A percentile compares a stretch with the other conserved stretches of the same genome.
Conservation (phyloP, 2,113 vertebrate species). For the Coregonus clupeaformis region DNA sequence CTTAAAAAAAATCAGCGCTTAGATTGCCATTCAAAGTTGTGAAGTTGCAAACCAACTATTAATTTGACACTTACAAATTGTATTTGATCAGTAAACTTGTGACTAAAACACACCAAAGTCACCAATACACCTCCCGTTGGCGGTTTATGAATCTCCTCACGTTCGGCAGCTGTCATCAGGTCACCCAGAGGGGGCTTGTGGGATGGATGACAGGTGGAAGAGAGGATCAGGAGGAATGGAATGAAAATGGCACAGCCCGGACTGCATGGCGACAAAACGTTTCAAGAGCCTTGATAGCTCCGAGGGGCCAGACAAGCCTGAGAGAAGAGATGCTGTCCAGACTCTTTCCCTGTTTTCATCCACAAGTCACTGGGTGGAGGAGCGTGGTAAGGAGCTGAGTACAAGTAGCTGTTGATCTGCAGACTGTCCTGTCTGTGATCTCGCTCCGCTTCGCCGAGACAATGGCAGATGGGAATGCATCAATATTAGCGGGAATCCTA, state of each 20-base stretch:
- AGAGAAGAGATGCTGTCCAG: constrained; percentile 63
- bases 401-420: background rate
- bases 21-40: too few relatives aligned
- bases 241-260: constrained; percentile 67
- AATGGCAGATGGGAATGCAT: constrained; percentile 58
- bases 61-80: too few relatives aligned
- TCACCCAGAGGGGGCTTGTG: constrained; percentile 6
- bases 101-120: background rate
- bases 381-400: background rate
- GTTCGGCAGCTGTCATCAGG: constrained; percentile 57
- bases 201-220: constrained; percentile 71
- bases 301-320: constrained; percentile 29
- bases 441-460: constrained; percentile 39
- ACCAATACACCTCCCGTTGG: constrained; percentile 6
- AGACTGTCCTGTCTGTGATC: constrained; percentile 20
- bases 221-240: constrained; percentile 57
- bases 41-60: too few relatives aligned
- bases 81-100: background rate
- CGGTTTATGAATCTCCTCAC: constrained; percentile 55
- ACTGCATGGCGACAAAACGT: constrained; percentile 64
- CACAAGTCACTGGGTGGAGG: constrained; percentile 54
- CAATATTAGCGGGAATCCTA: constrained; percentile 45
- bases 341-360: constrained; percentile 42
- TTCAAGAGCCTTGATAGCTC: constrained; percentile 61
- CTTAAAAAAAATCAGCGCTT: too few relatives aligned